Base-by-base conservation (phyloP, 1,140 invertebrate genomes). In the Lepidurus couesii region DNA sequence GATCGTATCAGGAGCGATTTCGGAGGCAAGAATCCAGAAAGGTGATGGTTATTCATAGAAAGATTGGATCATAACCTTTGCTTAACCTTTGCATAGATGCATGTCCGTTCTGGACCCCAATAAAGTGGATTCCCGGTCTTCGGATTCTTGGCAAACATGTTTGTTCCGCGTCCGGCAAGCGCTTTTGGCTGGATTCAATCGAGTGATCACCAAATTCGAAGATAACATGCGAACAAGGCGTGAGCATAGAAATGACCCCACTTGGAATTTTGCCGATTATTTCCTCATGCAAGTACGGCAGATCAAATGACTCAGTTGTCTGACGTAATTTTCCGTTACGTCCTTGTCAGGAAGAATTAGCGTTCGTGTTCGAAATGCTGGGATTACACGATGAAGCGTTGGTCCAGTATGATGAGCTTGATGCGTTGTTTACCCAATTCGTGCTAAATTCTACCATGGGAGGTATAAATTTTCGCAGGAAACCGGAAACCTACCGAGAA, bases 361-460 rank as follows among this genome's bases (percentile, higher is more conserved):
- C 95, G 76, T 94, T 97, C 87, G 93, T 96, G 79, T 89, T 97
- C 81, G 93, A 97, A 89, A 96, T 97, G 91, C 86, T 99, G 80
- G 95, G 94, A 79, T 86, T 98, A 75, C 91, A 93, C 85, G 95
- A 97, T 82, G 96, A 98, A 87, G 95, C 96, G 42, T 86, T 99
- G 79, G 92, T 98, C 75, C 96, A 98, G 83, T 98, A 98, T 86
- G 96, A 99, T 87, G 96, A 98, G 87, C 86, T 98, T 81, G 96
- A 98, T 88, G 96, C 96, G 77, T 88, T 98, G 75, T 98, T 98
- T 85, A 96, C 96, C 11, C 96, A 98, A 87, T 98, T 97, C 87
- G 91, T 98, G 53, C 90, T 96, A 78, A 97, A 97, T 87, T 94
- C 94, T 74, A 92, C 93, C 84, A 88, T 93, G 80, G 93, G 93